Conservation (phyloP, 2,113 vertebrate species). For the Lophura nycthemera region DNA sequence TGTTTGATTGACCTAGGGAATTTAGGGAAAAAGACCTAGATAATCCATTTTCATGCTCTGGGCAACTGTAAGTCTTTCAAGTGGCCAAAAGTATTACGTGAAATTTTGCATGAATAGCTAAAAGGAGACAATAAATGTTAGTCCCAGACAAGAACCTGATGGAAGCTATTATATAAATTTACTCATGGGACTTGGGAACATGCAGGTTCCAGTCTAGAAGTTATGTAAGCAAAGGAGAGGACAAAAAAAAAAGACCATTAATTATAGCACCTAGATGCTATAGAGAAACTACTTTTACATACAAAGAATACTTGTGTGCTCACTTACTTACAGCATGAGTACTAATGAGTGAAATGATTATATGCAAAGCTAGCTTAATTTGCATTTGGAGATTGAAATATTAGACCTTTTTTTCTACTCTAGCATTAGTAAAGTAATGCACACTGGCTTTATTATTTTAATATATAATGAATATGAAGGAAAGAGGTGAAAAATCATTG, state of each 20-base stretch:
- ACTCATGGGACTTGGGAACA: not conserved
- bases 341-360: not conserved
- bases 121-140: not conserved
- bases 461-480: not conserved
- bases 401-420: not conserved
- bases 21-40: not conserved
- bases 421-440: not conserved
- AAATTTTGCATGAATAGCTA: not conserved
- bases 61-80: accelerated
- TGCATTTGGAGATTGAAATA: slow-evolving; percentile 28
- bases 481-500: not conserved
- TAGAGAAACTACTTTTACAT: not conserved
- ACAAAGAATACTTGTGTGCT: not conserved
- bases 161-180: not conserved
- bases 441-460: slow-evolving; percentile 27
- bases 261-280: not conserved
- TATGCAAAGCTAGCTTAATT: slow-evolving; percentile 30
- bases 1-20: not conserved
- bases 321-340: not conserved
- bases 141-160: not conserved
- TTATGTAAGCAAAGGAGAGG: not conserved
- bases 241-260: not conserved
- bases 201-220: accelerated
- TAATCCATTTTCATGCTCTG: not conserved
- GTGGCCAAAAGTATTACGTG: not conserved